phyloP scores from a whole-genome alignment of 2,113 vertebrate genomes.

The Lampris megalopsis region DNA sequence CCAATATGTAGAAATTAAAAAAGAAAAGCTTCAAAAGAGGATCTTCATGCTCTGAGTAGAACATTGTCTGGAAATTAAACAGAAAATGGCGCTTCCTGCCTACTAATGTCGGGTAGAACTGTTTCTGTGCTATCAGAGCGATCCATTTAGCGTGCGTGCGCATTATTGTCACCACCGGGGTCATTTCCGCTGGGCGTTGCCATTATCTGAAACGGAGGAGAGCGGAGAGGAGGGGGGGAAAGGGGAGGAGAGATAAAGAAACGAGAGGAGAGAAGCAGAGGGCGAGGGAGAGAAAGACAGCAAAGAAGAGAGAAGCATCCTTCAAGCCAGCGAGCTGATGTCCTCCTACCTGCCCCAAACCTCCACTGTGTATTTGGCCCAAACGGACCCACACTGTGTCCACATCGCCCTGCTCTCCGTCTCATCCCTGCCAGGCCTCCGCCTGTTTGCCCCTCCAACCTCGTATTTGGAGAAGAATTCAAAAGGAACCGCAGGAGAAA shows the following conservation, averaged over 20 bases:
- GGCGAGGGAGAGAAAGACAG: not conserved
- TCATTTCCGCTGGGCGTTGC: conserved; percentile 26
- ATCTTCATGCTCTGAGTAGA: no score
- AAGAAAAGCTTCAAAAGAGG: no score
- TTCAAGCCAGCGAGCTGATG: not conserved
- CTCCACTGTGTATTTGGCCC: not conserved
- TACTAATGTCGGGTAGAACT: not conserved
- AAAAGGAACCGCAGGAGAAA: no score
- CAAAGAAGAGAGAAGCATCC: not conserved
- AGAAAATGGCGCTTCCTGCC: not conserved
- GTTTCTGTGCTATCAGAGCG: not conserved
- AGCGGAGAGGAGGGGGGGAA: not conserved
- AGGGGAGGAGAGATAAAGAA: not conserved
- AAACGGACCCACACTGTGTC: not conserved
- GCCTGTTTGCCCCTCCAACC: not conserved
- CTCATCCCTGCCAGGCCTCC: not conserved
- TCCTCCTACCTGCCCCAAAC: not conserved
- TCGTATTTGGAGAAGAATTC: not conserved
- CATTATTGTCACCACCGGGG: conserved; percentile 13
- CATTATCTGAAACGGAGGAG: not conserved
- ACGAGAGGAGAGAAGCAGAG: not conserved
- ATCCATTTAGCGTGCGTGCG: no score
- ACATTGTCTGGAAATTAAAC: not conserved
- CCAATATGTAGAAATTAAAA: no score
- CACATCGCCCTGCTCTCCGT: not conserved